Percentiles rank a stretch among this genome's conserved stretches.
These are phyloP conservation scores for Tipula unca DNA, from an alignment of 2,888 invertebrate genomes.

Conservation along the genomic window DNA sequence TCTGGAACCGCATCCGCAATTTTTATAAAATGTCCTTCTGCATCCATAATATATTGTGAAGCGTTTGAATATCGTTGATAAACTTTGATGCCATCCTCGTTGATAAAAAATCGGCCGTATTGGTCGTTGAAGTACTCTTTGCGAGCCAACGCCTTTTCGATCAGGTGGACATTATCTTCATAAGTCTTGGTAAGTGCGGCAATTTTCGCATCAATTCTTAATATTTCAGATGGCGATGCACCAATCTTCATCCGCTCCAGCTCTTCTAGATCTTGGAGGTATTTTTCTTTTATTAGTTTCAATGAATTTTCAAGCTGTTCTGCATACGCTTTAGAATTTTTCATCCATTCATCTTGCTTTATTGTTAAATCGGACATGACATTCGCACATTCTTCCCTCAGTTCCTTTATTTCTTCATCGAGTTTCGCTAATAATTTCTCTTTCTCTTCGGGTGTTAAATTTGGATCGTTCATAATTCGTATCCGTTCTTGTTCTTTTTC, in stretches of 20 bases:
- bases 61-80: conserved; percentile 16
- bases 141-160: background rate
- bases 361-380: background rate
- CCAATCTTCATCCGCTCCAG: background rate
- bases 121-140: background rate
- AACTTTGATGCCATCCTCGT: background rate
- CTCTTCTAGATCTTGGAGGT: background rate
- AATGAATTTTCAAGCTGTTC: background rate
- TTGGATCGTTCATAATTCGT: background rate
- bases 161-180: background rate
- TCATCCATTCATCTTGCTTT: background rate
- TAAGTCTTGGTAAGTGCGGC: background rate
- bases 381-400: background rate
- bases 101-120: conserved; percentile 4
- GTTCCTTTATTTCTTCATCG: background rate
- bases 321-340: background rate
- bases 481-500: background rate
- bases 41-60: background rate
- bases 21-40: background rate
- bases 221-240: background rate
- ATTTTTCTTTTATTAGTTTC: background rate
- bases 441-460: background rate
- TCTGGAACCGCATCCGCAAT: background rate
- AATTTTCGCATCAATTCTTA: background rate
- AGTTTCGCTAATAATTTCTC: background rate